These are phyloP conservation scores for Kryptolebias ocellatus DNA, from an alignment of 2,797 vertebrate genomes.

Conservation along the genomic window DNA sequence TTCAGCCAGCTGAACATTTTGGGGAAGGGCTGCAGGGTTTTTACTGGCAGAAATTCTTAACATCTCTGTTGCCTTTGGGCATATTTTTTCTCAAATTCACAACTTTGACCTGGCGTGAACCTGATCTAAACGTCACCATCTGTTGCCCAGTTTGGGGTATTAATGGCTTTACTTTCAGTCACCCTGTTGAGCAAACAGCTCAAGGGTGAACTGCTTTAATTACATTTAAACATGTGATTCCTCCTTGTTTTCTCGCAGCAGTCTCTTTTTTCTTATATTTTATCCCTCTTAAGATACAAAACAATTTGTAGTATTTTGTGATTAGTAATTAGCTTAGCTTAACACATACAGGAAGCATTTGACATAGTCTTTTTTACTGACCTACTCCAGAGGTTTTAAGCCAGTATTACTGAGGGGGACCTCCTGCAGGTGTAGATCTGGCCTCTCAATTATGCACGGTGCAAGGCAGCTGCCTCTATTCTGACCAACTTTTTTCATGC, in stretches of 20 bases:
- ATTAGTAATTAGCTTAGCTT: neutral
- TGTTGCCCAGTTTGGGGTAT: conserved; percentile 25
- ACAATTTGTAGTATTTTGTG: neutral
- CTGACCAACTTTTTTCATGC: neutral
- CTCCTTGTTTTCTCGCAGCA: conserved; percentile 2
- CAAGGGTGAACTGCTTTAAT: conserved; percentile 5
- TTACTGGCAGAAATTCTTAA: neutral
- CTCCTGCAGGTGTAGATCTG: neutral
- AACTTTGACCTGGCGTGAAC: conserved; percentile 33
- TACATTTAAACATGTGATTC: neutral
- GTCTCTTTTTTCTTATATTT: neutral
- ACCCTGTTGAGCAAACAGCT: conserved; percentile 35
- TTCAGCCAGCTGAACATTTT: neutral
- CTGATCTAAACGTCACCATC: conserved; percentile 1
- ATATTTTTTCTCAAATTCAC: conserved; percentile 6
- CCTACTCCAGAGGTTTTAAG: too few species aligned
- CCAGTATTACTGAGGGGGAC: neutral
- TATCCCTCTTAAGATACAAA: neutral
- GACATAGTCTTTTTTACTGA: too few species aligned
- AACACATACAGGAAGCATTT: too few species aligned
- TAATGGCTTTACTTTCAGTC: conserved; percentile 31
- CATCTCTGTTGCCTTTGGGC: neutral
- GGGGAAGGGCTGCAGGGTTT: neutral
- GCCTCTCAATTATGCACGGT: neutral
- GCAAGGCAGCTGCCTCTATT: neutral